phyloP scores from a whole-genome alignment of 2,888 invertebrate species.

The Atethmia centrago region DNA sequence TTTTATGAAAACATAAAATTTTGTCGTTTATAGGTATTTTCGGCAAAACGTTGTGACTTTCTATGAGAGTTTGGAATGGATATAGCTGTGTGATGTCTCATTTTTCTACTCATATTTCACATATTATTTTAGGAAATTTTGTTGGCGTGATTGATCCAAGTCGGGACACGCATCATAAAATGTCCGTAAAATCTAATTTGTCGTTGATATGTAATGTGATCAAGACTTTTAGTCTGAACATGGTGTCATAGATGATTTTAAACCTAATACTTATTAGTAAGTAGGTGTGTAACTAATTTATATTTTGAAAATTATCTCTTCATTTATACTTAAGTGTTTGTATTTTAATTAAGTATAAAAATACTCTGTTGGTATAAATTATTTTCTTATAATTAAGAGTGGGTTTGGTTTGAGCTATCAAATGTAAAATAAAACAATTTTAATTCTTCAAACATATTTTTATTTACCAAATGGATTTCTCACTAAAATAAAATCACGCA shows the following conservation, averaged over 20 bases:
- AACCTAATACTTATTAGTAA: conserved; percentile 17
- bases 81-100: neutral
- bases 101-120: neutral
- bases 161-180: neutral
- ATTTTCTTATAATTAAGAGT: conserved; percentile 24
- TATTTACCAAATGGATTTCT: conserved; percentile 81
- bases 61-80: neutral
- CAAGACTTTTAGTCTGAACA: neutral
- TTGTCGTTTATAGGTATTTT: neutral
- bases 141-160: neutral
- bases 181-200: conserved; percentile 7
- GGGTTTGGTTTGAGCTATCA: conserved; percentile 36
- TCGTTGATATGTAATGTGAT: neutral
- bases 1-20: no score
- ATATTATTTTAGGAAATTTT: neutral
- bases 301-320: neutral
- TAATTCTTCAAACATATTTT: conserved; percentile 77
- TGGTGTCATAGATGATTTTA: conserved; percentile 14
- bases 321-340: neutral
- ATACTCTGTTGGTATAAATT: conserved; percentile 43
- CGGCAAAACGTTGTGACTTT: neutral
- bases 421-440: conserved; percentile 67
- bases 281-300: conserved; percentile 27
- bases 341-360: conserved; percentile 21
- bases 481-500: conserved; percentile 86